phyloP scores from a whole-genome alignment of 1,140 invertebrate species.

The Drosophila ohnishii region DNA sequence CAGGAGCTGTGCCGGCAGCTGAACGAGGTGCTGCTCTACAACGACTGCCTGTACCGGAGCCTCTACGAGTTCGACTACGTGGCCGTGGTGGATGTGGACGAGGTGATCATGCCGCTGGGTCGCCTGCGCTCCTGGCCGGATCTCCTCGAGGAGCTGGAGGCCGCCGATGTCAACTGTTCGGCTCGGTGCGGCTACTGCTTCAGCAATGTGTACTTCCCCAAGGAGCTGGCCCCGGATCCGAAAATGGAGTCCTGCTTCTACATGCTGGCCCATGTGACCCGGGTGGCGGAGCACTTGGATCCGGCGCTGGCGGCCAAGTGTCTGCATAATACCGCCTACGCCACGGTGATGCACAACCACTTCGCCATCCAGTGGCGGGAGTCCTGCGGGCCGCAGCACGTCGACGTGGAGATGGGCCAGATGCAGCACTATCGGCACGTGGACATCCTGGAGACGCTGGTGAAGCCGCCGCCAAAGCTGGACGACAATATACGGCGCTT shows the following conservation, averaged over 20 bases:
- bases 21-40: conserved; percentile 96
- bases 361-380: conserved; percentile 93
- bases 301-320: conserved; percentile 94
- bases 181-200: conserved; percentile 90
- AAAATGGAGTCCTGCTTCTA: conserved; percentile 92
- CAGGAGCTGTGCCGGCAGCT: conserved; percentile 92
- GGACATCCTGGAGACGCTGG: conserved; percentile 84
- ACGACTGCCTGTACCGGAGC: conserved; percentile 96
- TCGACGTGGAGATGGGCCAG: conserved; percentile 90
- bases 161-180: conserved; percentile 1
- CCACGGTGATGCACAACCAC: conserved; percentile 94
- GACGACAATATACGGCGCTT: conserved; percentile 62
- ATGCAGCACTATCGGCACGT: conserved; percentile 92
- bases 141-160: conserved; percentile 28
- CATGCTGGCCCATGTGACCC: conserved; percentile 95
- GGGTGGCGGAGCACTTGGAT: conserved; percentile 93
- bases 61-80: conserved; percentile 95
- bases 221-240: conserved; percentile 89
- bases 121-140: conserved; percentile 61
- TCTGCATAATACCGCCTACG: conserved; percentile 94
- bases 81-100: conserved; percentile 94
- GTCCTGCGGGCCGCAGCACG: conserved; percentile 90
- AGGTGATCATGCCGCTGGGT: conserved; percentile 91
- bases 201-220: conserved; percentile 95
- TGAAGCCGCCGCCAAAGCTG: conserved; percentile 19